phyloP scores from a whole-genome alignment of 2,797 vertebrate genomes.

The Propithecus perrieri region DNA sequence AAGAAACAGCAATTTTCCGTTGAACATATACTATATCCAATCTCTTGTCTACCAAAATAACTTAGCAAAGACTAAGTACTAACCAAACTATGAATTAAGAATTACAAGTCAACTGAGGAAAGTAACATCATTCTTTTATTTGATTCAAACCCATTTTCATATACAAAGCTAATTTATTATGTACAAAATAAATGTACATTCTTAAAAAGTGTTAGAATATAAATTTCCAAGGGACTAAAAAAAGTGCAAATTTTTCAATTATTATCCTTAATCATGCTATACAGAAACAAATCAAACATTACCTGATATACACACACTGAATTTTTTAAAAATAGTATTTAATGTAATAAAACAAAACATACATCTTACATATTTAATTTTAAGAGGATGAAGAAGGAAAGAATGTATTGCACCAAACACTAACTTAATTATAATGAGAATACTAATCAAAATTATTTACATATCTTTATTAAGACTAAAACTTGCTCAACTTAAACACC shows the following conservation, averaged over 20 bases:
- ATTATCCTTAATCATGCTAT: constrained; percentile 94
- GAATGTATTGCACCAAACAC: constrained; percentile 86
- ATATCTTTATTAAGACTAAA: constrained; percentile 73
- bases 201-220: constrained; percentile 91
- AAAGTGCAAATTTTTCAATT: constrained; percentile 95
- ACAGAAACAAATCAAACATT: constrained; percentile 93
- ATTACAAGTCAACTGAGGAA: constrained; percentile 66
- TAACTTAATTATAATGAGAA: constrained; percentile 81
- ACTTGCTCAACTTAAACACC: constrained; percentile 76
- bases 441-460: constrained; percentile 79
- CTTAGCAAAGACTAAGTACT: constrained; percentile 26
- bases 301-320: constrained; percentile 92
- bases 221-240: constrained; percentile 93
- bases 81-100: constrained; percentile 41
- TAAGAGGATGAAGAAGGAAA: constrained; percentile 81
- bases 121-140: constrained; percentile 84
- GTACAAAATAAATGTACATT: constrained; percentile 94
- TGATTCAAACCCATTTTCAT: constrained; percentile 85
- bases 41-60: constrained; percentile 22
- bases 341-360: constrained; percentile 81
- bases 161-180: constrained; percentile 93
- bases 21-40: constrained; percentile 11
- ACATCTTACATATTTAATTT: constrained; percentile 78
- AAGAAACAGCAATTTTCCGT: background rate
- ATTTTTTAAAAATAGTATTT: constrained; percentile 68